Percentiles rank a stretch among this genome's conserved stretches.
phyloP scores from a whole-genome alignment of 2,113 vertebrate species.

The Ciconia boyciana region DNA sequence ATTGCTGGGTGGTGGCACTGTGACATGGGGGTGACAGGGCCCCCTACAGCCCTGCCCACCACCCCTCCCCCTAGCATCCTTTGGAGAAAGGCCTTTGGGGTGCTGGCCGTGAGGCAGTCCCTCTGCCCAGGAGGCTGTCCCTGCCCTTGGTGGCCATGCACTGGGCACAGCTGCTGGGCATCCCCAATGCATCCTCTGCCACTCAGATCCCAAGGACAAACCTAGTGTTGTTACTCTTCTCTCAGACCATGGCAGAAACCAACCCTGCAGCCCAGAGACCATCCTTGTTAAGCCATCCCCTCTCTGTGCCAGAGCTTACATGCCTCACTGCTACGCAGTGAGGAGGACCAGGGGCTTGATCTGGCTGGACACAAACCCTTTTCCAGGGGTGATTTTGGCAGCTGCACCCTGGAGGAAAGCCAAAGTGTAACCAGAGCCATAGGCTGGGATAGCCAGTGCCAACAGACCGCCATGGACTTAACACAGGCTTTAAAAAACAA shows the following conservation, averaged over 20 bases:
- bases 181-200: not conserved
- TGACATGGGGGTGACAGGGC: not conserved
- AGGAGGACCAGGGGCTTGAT: not conserved
- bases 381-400: not conserved
- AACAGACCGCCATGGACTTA: not conserved
- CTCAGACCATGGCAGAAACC: not conserved
- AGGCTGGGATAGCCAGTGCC: not conserved
- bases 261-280: not conserved
- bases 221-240: no score
- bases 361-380: not conserved
- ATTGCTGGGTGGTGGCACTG: not conserved
- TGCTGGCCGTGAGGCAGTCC: not conserved
- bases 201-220: not conserved
- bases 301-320: not conserved
- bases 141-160: not conserved
- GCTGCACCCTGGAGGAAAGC: not conserved
- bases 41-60: rapidly evolving
- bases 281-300: not conserved
- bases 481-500: not conserved
- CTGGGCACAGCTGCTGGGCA: not conserved
- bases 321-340: not conserved
- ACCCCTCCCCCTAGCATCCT: not conserved
- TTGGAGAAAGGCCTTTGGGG: no score
- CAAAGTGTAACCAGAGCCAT: not conserved
- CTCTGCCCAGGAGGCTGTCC: not conserved